phyloP scores from a whole-genome alignment of 1,140 invertebrate species.

The Zaprionus kolodkinae region DNA sequence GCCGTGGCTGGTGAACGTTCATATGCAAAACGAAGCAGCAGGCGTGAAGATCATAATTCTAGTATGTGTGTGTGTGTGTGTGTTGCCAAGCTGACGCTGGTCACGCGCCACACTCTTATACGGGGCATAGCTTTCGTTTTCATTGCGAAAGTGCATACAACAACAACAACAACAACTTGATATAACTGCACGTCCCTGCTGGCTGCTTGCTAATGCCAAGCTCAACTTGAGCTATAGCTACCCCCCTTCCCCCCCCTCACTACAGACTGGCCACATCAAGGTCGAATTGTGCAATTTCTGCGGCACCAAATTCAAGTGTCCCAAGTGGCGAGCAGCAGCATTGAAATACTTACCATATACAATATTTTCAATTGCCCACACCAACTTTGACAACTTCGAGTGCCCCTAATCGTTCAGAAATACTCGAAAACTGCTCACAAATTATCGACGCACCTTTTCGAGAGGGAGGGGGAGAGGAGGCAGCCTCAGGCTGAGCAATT shows the following conservation, averaged over 20 bases:
- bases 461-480: too few species aligned
- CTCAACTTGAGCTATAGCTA: background rate
- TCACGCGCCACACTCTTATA: slow-evolving; percentile 56
- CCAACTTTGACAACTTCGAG: slow-evolving; percentile 34
- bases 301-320: slow-evolving; percentile 19
- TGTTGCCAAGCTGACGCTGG: slow-evolving; percentile 67
- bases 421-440: slow-evolving; percentile 24
- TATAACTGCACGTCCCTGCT: slow-evolving; percentile 47
- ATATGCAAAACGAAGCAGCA: slow-evolving; percentile 44
- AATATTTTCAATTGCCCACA: slow-evolving; percentile 9
- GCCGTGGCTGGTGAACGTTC: slow-evolving; percentile 38
- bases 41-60: slow-evolving; percentile 81
- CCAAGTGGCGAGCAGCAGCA: slow-evolving; percentile 20
- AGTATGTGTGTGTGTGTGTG: slow-evolving; percentile 36
- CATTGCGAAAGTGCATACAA: slow-evolving; percentile 79
- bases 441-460: slow-evolving; percentile 53
- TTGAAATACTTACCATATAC: slow-evolving; percentile 1
- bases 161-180: slow-evolving; percentile 40
- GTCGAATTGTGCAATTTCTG: slow-evolving; percentile 51
- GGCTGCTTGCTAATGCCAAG: slow-evolving; percentile 54
- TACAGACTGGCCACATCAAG: slow-evolving; percentile 45
- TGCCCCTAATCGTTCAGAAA: slow-evolving; percentile 43
- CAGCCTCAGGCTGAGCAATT: slow-evolving; percentile 25
- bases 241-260: background rate
- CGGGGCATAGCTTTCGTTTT: slow-evolving; percentile 76